Base-by-base conservation (phyloP, 2,888 invertebrate species). In the Lepidochrysops patricia region DNA sequence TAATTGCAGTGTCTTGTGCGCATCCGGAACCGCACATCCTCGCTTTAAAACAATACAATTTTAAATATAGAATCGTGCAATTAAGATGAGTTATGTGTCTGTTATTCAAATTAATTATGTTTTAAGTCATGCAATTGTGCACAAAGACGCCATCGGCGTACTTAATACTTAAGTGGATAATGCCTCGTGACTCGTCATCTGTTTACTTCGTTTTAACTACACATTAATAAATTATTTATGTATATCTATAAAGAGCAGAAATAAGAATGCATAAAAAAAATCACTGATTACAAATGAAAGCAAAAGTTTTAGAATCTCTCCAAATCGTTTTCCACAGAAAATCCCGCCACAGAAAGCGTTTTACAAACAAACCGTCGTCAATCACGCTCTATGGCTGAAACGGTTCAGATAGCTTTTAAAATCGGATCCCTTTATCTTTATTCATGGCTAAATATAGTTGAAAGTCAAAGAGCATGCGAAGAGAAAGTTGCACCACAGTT, bases 1-100 rank as follows among this genome's bases (percentile, higher is more conserved):
- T 77, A 75, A 77, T 76, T 77, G 73, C 70, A 60, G 67, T 72
- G 75, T 75, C 78, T 76, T 75, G 72, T 65, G 67, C 67, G 65
- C 67, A 66, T 70, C 71, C 68, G 65, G 67, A 65, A 66, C 60
- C 52, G 37, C 48, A 61, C 57, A 57, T 57, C 58, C 63, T 56
- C 49, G 26, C 37, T 34, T 34, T 15, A 34, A 26, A 32, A 54
- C 29, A 54, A 32, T 52, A 26, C 27, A 52, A 13, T 27, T 52
- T 52, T 43, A 26, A 52, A 52, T 52, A 52, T 26, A 50, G 26
- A 52, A 15, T 48, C 9, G 48, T 29, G 32, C 27, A 27, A 54
- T 54, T 29, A 50, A 50, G 50, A 50, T n/a, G 26, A 50, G n/a
- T 50, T 50, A 50, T 26, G 19, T 43, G 43, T 43, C 43, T 43